Evolutionary conservation across 2,888 invertebrate genomes (phyloP).

Genomic region (Diaprepes abbreviatus): DNA sequence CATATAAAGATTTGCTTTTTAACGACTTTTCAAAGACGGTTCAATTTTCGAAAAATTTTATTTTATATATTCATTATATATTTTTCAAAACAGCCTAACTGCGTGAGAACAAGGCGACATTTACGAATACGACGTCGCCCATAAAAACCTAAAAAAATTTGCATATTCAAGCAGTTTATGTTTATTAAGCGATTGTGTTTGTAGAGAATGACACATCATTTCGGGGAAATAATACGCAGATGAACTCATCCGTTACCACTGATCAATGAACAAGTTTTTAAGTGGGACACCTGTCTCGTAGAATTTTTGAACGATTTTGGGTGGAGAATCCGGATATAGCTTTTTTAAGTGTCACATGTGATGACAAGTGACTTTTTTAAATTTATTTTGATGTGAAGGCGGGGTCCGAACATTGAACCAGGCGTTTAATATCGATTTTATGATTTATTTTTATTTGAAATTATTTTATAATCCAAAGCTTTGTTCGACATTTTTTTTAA

Average conservation of each 20-base stretch:
- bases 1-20: too few species aligned
- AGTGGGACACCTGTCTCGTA: conserved; percentile 31
- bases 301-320: conserved; percentile 3
- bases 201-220: conserved; percentile 13
- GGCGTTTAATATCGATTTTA: too few species aligned
- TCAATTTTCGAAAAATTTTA: too few species aligned
- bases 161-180: conserved; percentile 10
- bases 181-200: conserved; percentile 6
- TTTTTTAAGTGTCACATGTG: neutral
- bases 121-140: neutral
- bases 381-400: too few species aligned
- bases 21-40: too few species aligned
- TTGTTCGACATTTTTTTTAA: too few species aligned
- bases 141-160: conserved; percentile 1
- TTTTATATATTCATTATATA: too few species aligned
- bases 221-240: conserved; percentile 2
- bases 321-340: neutral
- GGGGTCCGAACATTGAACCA: too few species aligned
- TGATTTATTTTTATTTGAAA: too few species aligned
- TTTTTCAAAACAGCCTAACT: neutral
- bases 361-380: neutral
- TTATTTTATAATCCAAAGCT: too few species aligned
- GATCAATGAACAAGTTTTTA: conserved; percentile 19
- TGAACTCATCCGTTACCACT: conserved; percentile 26
- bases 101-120: conserved; percentile 7